Conservation (phyloP, 2,797 vertebrate genomes). For the Manis pentadactyla region DNA sequence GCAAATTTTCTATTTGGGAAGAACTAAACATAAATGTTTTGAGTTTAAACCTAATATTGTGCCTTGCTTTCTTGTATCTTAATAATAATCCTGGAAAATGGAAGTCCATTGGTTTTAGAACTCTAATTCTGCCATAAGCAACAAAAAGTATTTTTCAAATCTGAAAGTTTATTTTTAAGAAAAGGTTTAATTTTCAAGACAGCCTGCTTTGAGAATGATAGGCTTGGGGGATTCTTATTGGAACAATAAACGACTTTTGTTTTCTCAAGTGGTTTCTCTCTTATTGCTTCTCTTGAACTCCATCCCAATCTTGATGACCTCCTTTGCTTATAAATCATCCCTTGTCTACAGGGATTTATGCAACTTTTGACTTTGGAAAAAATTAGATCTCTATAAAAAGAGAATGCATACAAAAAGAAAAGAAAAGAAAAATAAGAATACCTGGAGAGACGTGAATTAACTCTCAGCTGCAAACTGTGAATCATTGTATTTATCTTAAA, state of each 20-base stretch:
- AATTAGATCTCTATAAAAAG: neutral
- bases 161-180: neutral
- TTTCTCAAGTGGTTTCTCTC: conserved; percentile 22
- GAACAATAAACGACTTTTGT: conserved; percentile 28
- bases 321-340: conserved; percentile 38
- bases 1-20: neutral
- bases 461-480: neutral
- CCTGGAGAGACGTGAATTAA: conserved; percentile 9
- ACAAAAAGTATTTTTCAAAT: neutral
- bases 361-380: conserved; percentile 13
- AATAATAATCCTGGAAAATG: neutral
- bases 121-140: neutral
- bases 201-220: conserved; percentile 6
- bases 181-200: conserved; percentile 12
- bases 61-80: neutral
- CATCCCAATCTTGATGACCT: neutral
- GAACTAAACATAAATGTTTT: neutral
- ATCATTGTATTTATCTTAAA: neutral
- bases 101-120: neutral
- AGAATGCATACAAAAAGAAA: neutral
- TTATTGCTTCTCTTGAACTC: conserved; percentile 42
- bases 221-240: neutral
- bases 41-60: neutral
- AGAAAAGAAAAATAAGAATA: conserved; percentile 40
- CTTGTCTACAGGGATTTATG: neutral